Evolutionary conservation across 2,888 invertebrate genomes (phyloP).

Genomic region (Leptinotarsa rubiginosa): DNA sequence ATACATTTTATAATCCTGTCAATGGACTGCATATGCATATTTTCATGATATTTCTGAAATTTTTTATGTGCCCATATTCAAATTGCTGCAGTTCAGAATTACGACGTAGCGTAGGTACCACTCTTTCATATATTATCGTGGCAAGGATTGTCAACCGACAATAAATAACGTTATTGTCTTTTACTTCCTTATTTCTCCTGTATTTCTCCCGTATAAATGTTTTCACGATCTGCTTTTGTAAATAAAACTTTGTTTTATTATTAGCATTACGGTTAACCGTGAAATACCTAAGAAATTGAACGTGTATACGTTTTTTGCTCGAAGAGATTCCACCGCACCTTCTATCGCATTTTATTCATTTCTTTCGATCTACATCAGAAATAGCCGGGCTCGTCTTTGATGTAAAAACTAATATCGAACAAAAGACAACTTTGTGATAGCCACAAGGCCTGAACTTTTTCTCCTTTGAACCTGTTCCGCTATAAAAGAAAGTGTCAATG

Average conservation of each 20-base stretch:
- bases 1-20: too few species aligned
- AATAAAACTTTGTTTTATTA: background rate
- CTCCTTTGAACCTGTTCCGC: background rate
- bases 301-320: background rate
- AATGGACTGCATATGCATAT: too few species aligned
- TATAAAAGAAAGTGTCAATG: background rate
- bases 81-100: too few species aligned
- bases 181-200: background rate
- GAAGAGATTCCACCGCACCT: conserved; percentile 1
- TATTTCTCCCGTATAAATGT: background rate
- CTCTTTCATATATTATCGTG: too few species aligned
- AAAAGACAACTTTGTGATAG: conserved; percentile 3
- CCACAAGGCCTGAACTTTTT: background rate
- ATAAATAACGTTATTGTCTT: too few species aligned
- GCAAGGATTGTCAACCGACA: too few species aligned
- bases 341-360: conserved; percentile 9
- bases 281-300: background rate
- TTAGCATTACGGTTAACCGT: background rate
- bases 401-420: conserved; percentile 1
- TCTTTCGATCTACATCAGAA: background rate
- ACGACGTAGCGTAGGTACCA: too few species aligned
- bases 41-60: too few species aligned
- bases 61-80: too few species aligned
- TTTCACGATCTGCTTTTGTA: background rate
- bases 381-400: background rate